Percentiles rank a stretch among this genome's conserved stretches.
These are phyloP conservation scores for Melanerpes formicivorus DNA, from an alignment of 2,113 vertebrate genomes.

Conservation along the genomic window DNA sequence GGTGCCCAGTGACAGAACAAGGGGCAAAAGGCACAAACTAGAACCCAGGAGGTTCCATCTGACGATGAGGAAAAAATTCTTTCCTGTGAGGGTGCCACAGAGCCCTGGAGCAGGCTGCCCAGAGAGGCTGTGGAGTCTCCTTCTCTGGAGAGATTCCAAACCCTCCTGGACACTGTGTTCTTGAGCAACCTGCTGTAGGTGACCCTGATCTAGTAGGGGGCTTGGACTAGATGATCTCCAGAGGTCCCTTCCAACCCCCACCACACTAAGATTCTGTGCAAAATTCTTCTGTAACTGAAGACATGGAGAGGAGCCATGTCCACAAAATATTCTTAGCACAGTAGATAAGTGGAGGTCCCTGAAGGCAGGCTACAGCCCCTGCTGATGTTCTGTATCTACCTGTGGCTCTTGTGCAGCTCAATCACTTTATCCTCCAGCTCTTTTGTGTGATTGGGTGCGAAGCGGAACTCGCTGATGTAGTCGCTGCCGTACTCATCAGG, in stretches of 20 bases:
- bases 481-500: slow-evolving; percentile 87
- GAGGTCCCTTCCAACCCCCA: neutral
- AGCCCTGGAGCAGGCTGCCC: too few relatives aligned
- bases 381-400: slow-evolving; percentile 73
- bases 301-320: neutral
- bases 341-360: neutral
- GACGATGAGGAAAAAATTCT: too few relatives aligned
- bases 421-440: slow-evolving; percentile 96
- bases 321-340: neutral
- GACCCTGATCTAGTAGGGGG: neutral
- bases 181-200: neutral
- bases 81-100: too few relatives aligned
- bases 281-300: neutral
- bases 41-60: too few relatives aligned
- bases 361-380: neutral
- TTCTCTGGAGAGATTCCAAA: too few relatives aligned
- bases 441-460: slow-evolving; percentile 93
- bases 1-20: too few relatives aligned
- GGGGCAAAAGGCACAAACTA: too few relatives aligned
- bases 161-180: neutral
- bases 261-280: neutral
- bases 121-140: too few relatives aligned
- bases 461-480: slow-evolving; percentile 91
- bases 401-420: slow-evolving; percentile 95
- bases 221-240: neutral